These are phyloP conservation scores for Melanostigma gelatinosum DNA, from an alignment of 2,113 vertebrate genomes.

Conservation along the genomic window DNA sequence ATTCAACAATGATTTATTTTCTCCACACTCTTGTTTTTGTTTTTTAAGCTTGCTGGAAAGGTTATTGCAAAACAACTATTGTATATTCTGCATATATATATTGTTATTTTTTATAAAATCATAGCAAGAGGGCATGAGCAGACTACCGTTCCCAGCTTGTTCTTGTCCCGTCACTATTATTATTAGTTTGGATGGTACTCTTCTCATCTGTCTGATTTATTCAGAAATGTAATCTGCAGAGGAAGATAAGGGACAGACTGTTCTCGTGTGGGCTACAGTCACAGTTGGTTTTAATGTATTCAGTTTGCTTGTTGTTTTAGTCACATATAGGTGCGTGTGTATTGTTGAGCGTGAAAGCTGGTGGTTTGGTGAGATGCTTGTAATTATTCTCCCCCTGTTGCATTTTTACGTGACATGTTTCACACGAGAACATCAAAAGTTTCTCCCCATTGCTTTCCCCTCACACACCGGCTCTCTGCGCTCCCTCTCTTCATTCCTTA, in stretches of 20 bases:
- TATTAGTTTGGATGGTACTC: slow-evolving; percentile 20
- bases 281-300: slow-evolving; percentile 38
- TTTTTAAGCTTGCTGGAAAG: slow-evolving; percentile 5
- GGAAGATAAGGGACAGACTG: slow-evolving; percentile 36
- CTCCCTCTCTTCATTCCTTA: slow-evolving; percentile 27
- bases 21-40: neutral
- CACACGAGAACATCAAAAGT: slow-evolving; percentile 52
- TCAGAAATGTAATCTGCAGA: slow-evolving; percentile 48
- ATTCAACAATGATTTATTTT: neutral
- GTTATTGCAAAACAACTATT: slow-evolving; percentile 18
- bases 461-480: slow-evolving; percentile 14
- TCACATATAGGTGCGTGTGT: slow-evolving; percentile 47
- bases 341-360: slow-evolving; percentile 44
- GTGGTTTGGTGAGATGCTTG: slow-evolving; percentile 43
- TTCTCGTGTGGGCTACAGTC: slow-evolving; percentile 43
- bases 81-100: slow-evolving; percentile 5
- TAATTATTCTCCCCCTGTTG: slow-evolving; percentile 42
- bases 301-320: slow-evolving; percentile 37
- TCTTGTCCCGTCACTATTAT: slow-evolving; percentile 3
- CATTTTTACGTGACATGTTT: slow-evolving; percentile 53
- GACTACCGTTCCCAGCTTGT: neutral
- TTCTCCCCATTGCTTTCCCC: slow-evolving; percentile 25
- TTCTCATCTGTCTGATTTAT: slow-evolving; percentile 33
- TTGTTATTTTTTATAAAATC: neutral
- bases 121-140: neutral